Base-by-base conservation (phyloP, 2,113 vertebrate species). In the Halcyon malimbica region DNA sequence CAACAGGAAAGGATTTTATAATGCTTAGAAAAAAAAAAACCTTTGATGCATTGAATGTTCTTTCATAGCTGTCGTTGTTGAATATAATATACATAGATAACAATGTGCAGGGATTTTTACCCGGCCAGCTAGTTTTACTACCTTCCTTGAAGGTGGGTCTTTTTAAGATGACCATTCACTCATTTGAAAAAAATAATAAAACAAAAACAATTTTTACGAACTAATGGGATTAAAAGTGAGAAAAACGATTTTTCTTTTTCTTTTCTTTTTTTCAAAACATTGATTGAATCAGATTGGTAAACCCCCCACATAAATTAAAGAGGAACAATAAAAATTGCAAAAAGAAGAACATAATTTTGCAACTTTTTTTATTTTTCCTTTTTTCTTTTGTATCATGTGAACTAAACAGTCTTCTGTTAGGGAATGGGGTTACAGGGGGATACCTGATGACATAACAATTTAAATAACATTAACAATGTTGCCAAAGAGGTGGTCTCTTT, bases 401-500 rank as follows among this genome's bases (percentile, higher is more conserved):
- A 99, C 99, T 99, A 99, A 99, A 99, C 98, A 99, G 99, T 99
- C 98, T 99, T 99, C 99, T 99, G 98, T 99, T 99, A 98, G 98
- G 99, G 98, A 99, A 98, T 98, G 97, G 98, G 99, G 99, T 98
- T 98, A 96, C 94, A 98, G 99, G 99, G 99, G 98, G 99, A 99
- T 98, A 99, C 99, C 99, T 99, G 99, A 99, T 99, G 99, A 99
- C 99, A 99, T 99, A 98, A 99, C 98, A 99, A 98, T 99, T 99
- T 99, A 99, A 99, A 98, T 99, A 99, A 98, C 98, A 98, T 99
- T 98, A 99, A 98, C 99, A 99, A 99, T 99, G 99, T 99, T 99
- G 99, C 99, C 99, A 99, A 99, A 99, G 99, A 99, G 99, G 99
- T 99, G 98, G 99, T 99, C 99, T 99, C 99, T 99, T 99, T 99